Evolutionary conservation across 2,888 invertebrate species (phyloP), one percentile per base, ranked within the genome.

Genomic region (Pristionchus entomophagus): DNA sequence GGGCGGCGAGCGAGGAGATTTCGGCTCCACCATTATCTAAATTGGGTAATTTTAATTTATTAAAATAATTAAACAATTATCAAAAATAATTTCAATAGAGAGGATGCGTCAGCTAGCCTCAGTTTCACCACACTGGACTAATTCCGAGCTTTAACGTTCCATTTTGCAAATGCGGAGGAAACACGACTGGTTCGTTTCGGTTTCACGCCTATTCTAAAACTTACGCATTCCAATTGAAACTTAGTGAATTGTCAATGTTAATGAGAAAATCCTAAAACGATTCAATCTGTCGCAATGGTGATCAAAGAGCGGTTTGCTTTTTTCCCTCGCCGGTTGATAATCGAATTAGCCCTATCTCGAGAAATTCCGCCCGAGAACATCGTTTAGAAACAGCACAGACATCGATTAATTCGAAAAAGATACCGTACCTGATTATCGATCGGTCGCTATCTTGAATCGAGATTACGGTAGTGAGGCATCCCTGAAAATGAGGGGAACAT

Each of bases 1-100:
- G 19, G 32, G 51, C n/a, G 85, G 85, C 26, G 85, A 85, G 6
- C 53, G 73, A 2, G 85, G 85, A 19, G 85, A 85, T 29, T 77
- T 73, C 26, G 85, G 85, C 26, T 85, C 85, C 77, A 84, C 49
- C 49, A 45, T 82, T 35, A 38, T 49, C 73, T 73, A 12, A n/a
- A 73, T 19, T 49, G 78, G 49, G 0, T 26, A 0, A 29, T 5
- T 78, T 17, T 49, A 29, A 3, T 49, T 78, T 0, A 49, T 12
- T 22, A 10, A 0, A 56, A n/a, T n/a, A 45, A 14, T 14, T 56
- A 17, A 10, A 22, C n/a, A 56, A 56, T 56, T 56, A 22, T 14
- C 56, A 56, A 5, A 14, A 56, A 56, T 56, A 14, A 56, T 22
- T n/a, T 10, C 45, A 45, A 45, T 45, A 45, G 8, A 45, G 8